Evolutionary conservation across 1,140 invertebrate species (phyloP).

Genomic region (Chlorops oryzae): DNA sequence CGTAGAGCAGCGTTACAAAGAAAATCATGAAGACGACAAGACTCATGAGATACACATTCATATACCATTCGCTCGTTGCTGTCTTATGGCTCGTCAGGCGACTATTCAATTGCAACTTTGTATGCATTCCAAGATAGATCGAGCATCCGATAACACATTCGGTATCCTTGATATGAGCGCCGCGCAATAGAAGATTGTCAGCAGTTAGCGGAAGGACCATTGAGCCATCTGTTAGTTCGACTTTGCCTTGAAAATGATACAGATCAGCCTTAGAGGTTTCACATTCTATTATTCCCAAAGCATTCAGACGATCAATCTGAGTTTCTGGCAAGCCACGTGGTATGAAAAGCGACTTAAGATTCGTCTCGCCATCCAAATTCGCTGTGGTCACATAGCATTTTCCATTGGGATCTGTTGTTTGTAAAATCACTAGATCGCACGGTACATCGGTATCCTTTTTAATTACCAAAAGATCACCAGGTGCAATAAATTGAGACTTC

Average conservation of each 20-base stretch:
- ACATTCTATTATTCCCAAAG: constrained; percentile 60
- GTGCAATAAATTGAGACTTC: constrained; percentile 54
- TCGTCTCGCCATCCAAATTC: constrained; percentile 98
- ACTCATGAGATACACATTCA: constrained; percentile 64
- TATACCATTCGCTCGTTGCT: constrained; percentile 70
- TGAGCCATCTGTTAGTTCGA: constrained; percentile 50
- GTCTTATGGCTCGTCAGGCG: constrained; percentile 70
- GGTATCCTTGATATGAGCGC: constrained; percentile 71
- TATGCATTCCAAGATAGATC: constrained; percentile 74
- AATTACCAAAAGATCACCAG: constrained; percentile 71
- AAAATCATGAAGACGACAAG: constrained; percentile 63
- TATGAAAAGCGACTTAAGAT: constrained; percentile 78
- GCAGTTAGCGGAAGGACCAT: constrained; percentile 51
- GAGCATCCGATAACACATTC: constrained; percentile 69
- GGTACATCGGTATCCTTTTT: constrained; percentile 64
- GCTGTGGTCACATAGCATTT: constrained; percentile 98
- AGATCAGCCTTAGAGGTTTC: constrained; percentile 62
- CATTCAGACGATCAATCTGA: constrained; percentile 38
- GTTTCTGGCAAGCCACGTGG: constrained; percentile 28
- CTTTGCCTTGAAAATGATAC: constrained; percentile 70
- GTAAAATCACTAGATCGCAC: constrained; percentile 70
- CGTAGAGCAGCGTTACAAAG: constrained; percentile 54
- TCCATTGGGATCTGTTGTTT: constrained; percentile 76
- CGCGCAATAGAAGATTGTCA: constrained; percentile 70
- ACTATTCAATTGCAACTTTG: constrained; percentile 77